Evolutionary conservation across 92 coral and sea anemone genomes (phyloP), one percentile per base, ranked within the genome.

Genomic region (Bergia puertoricense): DNA sequence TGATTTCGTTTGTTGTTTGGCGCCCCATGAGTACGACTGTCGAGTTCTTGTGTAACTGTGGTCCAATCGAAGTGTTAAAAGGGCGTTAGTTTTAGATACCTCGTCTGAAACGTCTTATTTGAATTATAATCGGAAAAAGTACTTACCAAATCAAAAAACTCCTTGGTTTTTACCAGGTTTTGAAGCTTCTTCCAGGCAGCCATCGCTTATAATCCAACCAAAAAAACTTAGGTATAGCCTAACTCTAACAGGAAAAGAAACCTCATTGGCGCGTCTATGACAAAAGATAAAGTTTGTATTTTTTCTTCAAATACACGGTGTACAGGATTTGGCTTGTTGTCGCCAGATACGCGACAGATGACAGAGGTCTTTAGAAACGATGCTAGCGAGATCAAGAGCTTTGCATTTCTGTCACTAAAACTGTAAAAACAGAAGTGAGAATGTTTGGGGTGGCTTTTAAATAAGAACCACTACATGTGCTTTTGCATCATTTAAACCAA

Each of bases 111-210:
- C 43, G 5, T 14, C n/a, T 38, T 80, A 54, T 54, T 44, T 5
- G 44, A 36, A 56, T 80, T 4, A 9, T 79, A 22, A 79, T 71
- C 66, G 7, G 6, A 11, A 81, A 2, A 50, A 46, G 71, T 18
- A 84, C 87, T 84, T 45, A 84, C 87, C 87, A 84, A 84, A 22
- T 84, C 45, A 84, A 84, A 84, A 22, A 84, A 36, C 18, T 84
- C 87, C 56, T 84, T 84, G 65, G 79, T 84, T 84, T 71, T 84
- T 8, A 84, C 87, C 37, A 84, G 87, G n/a, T 39, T 71, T 69
- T 84, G 77, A 30, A 84, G 68, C 15, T 71, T 84, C 77, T 84
- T 84, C 87, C 87, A 84, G 37, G 79, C 67, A 84, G 87, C 87
- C 87, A 84, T 84, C 39, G 59, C 67, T 56, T 56, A 38, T 23